Evolutionary conservation across 2,888 invertebrate genomes (phyloP), one percentile per base, ranked within the genome.

Genomic region (Dryococelus australis): DNA sequence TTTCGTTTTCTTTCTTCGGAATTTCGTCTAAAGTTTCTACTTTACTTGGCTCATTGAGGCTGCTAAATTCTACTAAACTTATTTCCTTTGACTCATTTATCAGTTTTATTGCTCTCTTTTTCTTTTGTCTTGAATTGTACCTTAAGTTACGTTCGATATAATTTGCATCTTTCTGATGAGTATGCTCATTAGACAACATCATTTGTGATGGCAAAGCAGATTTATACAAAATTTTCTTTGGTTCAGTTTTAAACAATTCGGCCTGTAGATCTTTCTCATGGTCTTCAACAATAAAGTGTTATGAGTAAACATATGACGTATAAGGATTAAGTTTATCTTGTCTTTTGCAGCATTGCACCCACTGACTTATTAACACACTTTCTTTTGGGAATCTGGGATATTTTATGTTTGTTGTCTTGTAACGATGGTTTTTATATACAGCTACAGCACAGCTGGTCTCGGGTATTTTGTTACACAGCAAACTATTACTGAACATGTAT

Each of bases 381-480:
- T 79, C 27, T 79, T 79, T 79, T 6, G 79, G 79, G 16, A 79
- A 79, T 79, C 79, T 79, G 79, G 6, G 79, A 79, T 79, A 79
- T 16, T 27, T 79, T 8, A 27, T 26, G 16, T 79, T 16, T 79
- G 6, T 79, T 16, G 79, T 79, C 27, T 79, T 79, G 27, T 79
- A 8, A 24, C 24, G 79, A 27, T 16, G 24, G 20, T 79, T 79
- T 79, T 24, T 79, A 9, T 16, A 79, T 27, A 79, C 79, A 79
- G 79, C 9, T 26, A 79, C 79, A 10, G 20, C 79, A 79, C 79
- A 79, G 6, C 27, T 8, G 12, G 47, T 47, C 12, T 12, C 47
- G 47, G 47, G 47, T 16, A 27, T 79, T 47, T 47, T 47, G 6
- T 47, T 47, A 47, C 47, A 47, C 47, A 47, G 47, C 47, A 47